These are phyloP conservation scores for Helicoverpa assulta DNA, from an alignment of 2,888 invertebrate species.

Conservation along the genomic window DNA sequence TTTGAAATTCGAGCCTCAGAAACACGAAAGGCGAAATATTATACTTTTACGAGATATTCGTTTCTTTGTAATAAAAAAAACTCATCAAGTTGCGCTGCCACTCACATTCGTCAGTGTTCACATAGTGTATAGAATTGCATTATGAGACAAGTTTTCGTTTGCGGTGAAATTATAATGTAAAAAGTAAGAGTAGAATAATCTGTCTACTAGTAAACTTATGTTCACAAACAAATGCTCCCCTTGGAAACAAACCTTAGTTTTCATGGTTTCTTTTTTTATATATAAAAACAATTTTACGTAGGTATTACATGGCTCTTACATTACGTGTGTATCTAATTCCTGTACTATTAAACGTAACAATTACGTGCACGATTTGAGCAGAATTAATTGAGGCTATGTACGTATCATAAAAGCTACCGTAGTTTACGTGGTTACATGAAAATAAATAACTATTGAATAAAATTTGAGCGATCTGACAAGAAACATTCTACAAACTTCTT, in stretches of 20 bases:
- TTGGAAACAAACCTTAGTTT: neutral
- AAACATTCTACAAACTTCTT: slow-evolving; percentile 27
- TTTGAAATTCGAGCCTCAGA: slow-evolving; percentile 42
- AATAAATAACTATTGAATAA: slow-evolving; percentile 45
- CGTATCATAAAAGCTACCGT: slow-evolving; percentile 19
- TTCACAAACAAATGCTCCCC: neutral
- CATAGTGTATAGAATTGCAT: neutral
- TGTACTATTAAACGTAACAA: slow-evolving; percentile 17
- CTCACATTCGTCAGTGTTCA: slow-evolving; percentile 2
- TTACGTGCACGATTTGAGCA: slow-evolving; percentile 53
- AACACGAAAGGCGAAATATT: slow-evolving; percentile 37
- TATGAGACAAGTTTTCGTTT: slow-evolving; percentile 1
- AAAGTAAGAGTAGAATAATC: slow-evolving; percentile 5
- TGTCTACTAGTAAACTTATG: neutral
- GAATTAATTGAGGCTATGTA: slow-evolving; percentile 40
- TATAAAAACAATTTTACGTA: no score
- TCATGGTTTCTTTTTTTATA: no score
- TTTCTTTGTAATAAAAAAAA: slow-evolving; percentile 36
- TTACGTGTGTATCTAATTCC: slow-evolving; percentile 43
- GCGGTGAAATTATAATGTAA: neutral
- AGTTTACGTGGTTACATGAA: slow-evolving; percentile 37
- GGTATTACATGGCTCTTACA: slow-evolving; percentile 17
- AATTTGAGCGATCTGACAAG: slow-evolving; percentile 31
- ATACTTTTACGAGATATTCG: slow-evolving; percentile 37
- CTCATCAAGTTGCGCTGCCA: neutral